Conservation (phyloP, 1,140 invertebrate species). For the Drosophila fuyamai region DNA sequence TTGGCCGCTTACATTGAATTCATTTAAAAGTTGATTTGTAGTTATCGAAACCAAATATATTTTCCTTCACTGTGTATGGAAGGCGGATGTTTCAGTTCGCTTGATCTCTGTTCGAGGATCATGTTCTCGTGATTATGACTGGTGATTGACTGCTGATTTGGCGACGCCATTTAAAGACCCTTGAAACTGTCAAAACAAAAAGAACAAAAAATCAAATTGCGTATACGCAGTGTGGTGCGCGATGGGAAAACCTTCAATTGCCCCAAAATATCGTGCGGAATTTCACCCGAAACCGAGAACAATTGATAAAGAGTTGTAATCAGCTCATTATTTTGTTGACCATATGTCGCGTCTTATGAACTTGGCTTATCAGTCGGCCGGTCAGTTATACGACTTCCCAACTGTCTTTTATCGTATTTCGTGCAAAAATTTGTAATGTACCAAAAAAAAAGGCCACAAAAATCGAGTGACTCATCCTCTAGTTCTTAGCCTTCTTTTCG, state of each 20-base stretch:
- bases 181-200: constrained; percentile 23
- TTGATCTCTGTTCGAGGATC: constrained; percentile 2
- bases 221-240: constrained; percentile 16
- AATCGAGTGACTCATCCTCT: constrained; percentile 9
- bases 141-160: constrained; percentile 23
- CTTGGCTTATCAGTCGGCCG: constrained; percentile 20
- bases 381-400: constrained; percentile 24
- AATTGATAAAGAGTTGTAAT: constrained; percentile 19
- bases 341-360: constrained; percentile 29
- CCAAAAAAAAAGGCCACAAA: not conserved
- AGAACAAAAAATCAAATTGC: constrained; percentile 13
- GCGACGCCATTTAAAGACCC: constrained; percentile 23
- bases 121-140: constrained; percentile 19
- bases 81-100: not conserved
- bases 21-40: not conserved
- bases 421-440: constrained; percentile 6
- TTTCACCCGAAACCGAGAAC: not conserved
- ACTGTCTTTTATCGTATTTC: constrained; percentile 1
- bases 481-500: not conserved
- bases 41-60: not conserved
- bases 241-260: not conserved
- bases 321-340: not conserved
- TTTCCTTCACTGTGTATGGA: not conserved
- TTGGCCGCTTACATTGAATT: not conserved
- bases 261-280: not conserved